These are phyloP conservation scores for Julus scandinavius DNA, from an alignment of 2,888 invertebrate species.

Conservation along the genomic window DNA sequence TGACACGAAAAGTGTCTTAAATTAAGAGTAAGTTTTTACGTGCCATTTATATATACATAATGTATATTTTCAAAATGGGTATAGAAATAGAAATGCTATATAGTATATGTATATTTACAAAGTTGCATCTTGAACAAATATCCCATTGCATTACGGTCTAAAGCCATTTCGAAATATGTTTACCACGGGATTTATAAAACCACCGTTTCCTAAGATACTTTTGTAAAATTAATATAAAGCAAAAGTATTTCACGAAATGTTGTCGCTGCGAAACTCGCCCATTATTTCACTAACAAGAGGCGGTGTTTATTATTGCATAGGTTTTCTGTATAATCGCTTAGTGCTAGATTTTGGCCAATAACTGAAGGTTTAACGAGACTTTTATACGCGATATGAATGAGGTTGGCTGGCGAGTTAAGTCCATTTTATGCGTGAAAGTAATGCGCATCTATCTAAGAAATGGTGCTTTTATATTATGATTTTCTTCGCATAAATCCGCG, in stretches of 20 bases:
- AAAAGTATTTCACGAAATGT: not conserved
- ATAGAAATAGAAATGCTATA: too few relatives aligned
- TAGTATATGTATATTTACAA: too few relatives aligned
- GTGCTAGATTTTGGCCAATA: constrained; percentile 20
- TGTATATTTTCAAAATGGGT: too few relatives aligned
- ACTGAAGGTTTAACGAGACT: not conserved
- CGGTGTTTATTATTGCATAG: not conserved
- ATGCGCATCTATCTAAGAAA: constrained; percentile 39
- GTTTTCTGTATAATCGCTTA: not conserved
- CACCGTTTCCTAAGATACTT: too few relatives aligned
- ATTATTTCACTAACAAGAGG: not conserved
- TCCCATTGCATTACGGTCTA: too few relatives aligned
- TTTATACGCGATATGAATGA: constrained; percentile 16
- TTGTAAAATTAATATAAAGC: not conserved
- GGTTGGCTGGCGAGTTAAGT: constrained; percentile 42
- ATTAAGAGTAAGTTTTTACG: too few relatives aligned
- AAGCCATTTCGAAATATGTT: too few relatives aligned
- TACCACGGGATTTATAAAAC: too few relatives aligned
- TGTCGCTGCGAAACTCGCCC: not conserved
- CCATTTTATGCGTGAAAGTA: constrained; percentile 42
- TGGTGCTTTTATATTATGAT: constrained; percentile 30
- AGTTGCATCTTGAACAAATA: too few relatives aligned
- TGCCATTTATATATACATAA: too few relatives aligned
- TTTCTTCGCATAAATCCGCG: constrained; percentile 42
- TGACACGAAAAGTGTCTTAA: too few relatives aligned